phyloP scores from a whole-genome alignment of 2,888 invertebrate species.

The Drosophila prolongata region DNA sequence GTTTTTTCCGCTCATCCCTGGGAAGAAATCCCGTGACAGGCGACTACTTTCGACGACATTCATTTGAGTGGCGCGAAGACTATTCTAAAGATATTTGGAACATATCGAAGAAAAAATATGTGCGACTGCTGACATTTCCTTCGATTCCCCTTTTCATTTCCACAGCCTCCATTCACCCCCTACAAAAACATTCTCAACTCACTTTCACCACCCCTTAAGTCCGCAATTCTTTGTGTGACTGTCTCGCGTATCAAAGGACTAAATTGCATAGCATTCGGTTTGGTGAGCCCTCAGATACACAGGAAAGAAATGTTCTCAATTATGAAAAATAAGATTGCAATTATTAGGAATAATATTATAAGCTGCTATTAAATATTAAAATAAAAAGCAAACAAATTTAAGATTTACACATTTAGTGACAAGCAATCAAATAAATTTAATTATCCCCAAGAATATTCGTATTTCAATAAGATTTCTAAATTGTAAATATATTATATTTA shows the following conservation, averaged over 20 bases:
- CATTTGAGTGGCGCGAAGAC: conserved; percentile 63
- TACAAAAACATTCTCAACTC: neutral
- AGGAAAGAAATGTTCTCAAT: neutral
- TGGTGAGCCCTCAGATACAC: neutral
- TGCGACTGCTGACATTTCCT: conserved; percentile 36
- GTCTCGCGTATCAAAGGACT: conserved; percentile 54
- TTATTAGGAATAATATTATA: too few relatives aligned
- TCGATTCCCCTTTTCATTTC: conserved; percentile 2
- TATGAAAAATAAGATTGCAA: too few relatives aligned
- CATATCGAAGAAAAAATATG: conserved; percentile 54
- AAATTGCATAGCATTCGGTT: conserved; percentile 54
- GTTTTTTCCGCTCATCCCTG: conserved; percentile 16
- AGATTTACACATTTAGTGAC: too few relatives aligned
- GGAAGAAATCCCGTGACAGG: conserved; percentile 5
- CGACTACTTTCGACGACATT: conserved; percentile 61
- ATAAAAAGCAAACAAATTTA: too few relatives aligned
- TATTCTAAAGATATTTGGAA: conserved; percentile 66
- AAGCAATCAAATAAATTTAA: too few relatives aligned
- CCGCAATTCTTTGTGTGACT: conserved; percentile 25
- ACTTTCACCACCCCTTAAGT: neutral
- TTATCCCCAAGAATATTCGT: too few relatives aligned
- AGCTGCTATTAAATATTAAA: too few relatives aligned
- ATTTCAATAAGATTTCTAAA: too few relatives aligned
- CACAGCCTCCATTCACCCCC: neutral
- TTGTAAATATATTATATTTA: neutral